Evolutionary conservation across 2,888 invertebrate genomes (phyloP), one percentile per base, ranked within the genome.

Genomic region (Osmoderma eremita): DNA sequence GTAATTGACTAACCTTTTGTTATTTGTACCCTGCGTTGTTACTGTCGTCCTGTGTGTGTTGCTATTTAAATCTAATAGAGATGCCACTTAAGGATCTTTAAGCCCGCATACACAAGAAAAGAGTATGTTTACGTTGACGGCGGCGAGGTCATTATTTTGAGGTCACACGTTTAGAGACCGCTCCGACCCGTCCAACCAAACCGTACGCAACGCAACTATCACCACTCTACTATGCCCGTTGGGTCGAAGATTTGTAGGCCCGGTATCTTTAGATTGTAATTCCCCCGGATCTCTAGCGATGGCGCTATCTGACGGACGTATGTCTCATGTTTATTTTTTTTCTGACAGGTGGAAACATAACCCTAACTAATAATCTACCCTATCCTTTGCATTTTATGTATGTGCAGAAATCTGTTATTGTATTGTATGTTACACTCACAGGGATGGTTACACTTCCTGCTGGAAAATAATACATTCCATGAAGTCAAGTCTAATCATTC

Each of bases 171-270:
- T 61, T 61, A 61, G 45, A 61, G 45, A 61, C 30, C 58, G 58
- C 58, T 61, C 58, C 30, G 58, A 30, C 45, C 36, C 45, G 45
- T 41, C 15, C 45, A 12, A 48, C 24, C 15, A 17, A 30, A 63
- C 63, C 15, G 51, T 24, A 53, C 30, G n/a, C 17, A 42, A n/a
- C 41, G 18, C 63, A 8, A 42, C 42, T 24, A 49, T 36, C 51
- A 53, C 42, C 63, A 50, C 63, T 63, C 63, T 38, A 63, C 63
- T 63, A 42, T 39, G 51, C 24, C 42, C 51, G 53, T 63, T 53
- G 63, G 63, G 63, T 63, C 63, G 63, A 63, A 63, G 51, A 53
- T 63, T 63, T 42, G 51, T 50, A 41, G 30, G 42, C 42, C 63
- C 63, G 63, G 63, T 53, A 63, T 63, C 42, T 63, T 63, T 63